These are phyloP conservation scores for Anseranas semipalmata DNA, from an alignment of 2,113 vertebrate species.

Conservation along the genomic window DNA sequence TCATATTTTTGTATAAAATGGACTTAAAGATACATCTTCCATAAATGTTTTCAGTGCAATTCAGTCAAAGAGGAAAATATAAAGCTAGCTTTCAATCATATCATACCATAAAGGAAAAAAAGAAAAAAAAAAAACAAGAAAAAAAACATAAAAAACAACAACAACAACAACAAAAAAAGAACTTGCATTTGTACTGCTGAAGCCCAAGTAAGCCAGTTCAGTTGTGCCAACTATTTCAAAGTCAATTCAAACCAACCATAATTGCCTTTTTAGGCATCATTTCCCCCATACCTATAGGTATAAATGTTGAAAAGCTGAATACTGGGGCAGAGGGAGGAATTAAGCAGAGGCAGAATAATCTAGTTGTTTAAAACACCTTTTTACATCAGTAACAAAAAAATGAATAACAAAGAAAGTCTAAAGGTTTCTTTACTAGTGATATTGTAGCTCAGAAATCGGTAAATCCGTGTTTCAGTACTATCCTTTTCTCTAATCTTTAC, in stretches of 20 bases:
- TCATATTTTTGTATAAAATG: constrained; percentile 78
- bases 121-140: background rate
- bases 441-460: background rate
- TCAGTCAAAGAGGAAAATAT: constrained; percentile 77
- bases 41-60: constrained; percentile 78
- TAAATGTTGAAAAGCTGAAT: constrained; percentile 55
- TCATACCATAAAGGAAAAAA: constrained; percentile 18
- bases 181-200: constrained; percentile 70
- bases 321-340: constrained; percentile 18
- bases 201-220: constrained; percentile 47
- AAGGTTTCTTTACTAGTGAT: constrained; percentile 30
- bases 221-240: constrained; percentile 28
- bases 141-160: too few relatives aligned
- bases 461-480: constrained; percentile 49
- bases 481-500: constrained; percentile 53
- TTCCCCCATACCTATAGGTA: background rate
- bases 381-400: constrained; percentile 48
- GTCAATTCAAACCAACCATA: constrained; percentile 24
- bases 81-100: constrained; percentile 73
- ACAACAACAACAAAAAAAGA: background rate
- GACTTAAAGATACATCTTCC: constrained; percentile 73
- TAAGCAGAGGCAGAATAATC: constrained; percentile 61
- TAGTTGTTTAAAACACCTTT: constrained; percentile 30
- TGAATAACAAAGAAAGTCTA: constrained; percentile 22
- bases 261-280: constrained; percentile 21